Evolutionary conservation across 2,113 vertebrate genomes (phyloP).

Genomic region (Sceloporus tristichus): DNA sequence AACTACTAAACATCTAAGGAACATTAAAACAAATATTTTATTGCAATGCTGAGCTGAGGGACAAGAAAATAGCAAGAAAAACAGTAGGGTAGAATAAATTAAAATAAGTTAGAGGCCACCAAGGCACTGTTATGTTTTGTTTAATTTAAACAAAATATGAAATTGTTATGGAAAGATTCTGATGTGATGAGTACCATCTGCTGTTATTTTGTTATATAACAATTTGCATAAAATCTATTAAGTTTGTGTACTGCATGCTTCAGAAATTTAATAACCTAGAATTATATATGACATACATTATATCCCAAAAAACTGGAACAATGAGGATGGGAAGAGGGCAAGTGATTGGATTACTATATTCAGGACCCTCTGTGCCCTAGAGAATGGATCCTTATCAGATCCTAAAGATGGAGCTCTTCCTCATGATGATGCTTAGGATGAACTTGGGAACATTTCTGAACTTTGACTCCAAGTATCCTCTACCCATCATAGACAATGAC

Average conservation of each 20-base stretch:
- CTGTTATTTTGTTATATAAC: conserved; percentile 79
- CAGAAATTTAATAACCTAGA: conserved; percentile 79
- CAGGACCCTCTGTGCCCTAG: not conserved
- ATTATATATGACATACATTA: conserved; percentile 77
- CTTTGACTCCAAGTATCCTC: no score
- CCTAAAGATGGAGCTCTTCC: no score
- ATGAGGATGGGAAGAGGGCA: conserved; percentile 52
- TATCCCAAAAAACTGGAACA: conserved; percentile 72
- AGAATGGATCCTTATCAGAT: not conserved
- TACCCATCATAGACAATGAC: not conserved
- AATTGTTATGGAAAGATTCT: conserved; percentile 71
- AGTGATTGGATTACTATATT: not conserved
- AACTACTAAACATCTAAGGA: conserved; percentile 59
- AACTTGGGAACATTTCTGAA: not conserved
- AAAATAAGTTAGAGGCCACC: conserved; percentile 60
- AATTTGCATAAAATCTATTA: conserved; percentile 87
- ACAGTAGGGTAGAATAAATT: conserved; percentile 55
- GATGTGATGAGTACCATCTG: conserved; percentile 79
- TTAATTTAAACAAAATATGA: conserved; percentile 78
- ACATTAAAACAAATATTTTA: conserved; percentile 51
- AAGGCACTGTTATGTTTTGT: conserved; percentile 67
- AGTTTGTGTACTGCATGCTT: conserved; percentile 75
- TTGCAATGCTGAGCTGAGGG: conserved; percentile 38
- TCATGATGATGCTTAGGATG: not conserved
- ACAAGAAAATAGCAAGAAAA: conserved; percentile 50